phyloP scores from a whole-genome alignment of 2,113 vertebrate species.

The Hemicordylus capensis region DNA sequence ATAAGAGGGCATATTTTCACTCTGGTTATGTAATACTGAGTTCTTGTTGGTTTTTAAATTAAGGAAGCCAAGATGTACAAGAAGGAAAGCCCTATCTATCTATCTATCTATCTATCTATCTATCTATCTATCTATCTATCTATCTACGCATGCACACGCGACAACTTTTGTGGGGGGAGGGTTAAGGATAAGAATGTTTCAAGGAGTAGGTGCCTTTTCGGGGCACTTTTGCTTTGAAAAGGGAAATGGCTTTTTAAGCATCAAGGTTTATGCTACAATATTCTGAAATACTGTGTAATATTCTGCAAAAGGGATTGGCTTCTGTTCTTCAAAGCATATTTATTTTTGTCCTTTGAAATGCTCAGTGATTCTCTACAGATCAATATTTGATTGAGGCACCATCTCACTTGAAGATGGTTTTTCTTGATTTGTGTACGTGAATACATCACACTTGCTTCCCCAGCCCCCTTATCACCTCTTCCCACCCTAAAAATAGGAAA shows the following conservation, averaged over 20 bases:
- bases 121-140: too few relatives aligned
- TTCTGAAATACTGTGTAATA: background rate
- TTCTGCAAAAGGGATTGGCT: background rate
- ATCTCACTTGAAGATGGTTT: background rate
- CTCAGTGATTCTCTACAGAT: background rate
- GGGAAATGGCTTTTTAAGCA: background rate
- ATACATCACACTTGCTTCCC: background rate
- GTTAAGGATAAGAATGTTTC: too few relatives aligned
- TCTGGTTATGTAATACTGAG: background rate
- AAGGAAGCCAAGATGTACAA: background rate
- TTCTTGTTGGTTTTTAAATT: background rate
- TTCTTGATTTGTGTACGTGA: background rate
- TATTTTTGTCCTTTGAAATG: background rate
- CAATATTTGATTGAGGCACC: background rate
- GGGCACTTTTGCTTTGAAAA: background rate
- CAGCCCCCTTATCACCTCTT: too few relatives aligned
- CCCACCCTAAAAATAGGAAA: background rate
- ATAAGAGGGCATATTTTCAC: background rate
- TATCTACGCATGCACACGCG: too few relatives aligned
- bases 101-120: too few relatives aligned
- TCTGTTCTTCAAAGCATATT: background rate
- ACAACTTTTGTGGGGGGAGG: too few relatives aligned
- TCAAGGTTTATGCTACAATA: background rate
- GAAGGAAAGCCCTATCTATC: too few relatives aligned
- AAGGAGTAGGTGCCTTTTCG: background rate